Percentiles rank a stretch among this genome's conserved stretches.
Conservation (phyloP, 2,797 vertebrate species). For the Sebastes matsubarae region DNA sequence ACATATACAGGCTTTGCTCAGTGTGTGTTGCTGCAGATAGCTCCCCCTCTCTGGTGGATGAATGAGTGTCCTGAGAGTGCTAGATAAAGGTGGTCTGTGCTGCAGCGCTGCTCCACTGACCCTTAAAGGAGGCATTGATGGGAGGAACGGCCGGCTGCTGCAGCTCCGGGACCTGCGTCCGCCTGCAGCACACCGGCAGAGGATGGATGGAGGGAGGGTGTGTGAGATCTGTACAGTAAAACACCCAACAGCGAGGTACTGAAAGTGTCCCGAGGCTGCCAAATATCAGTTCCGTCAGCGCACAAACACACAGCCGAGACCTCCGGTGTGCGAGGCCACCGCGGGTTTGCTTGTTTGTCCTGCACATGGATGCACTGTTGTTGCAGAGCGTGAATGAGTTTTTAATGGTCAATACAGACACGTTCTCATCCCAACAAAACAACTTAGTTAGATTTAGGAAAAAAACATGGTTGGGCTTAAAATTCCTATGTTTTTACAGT, state of each 20-base stretch:
- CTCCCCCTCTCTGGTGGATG: constrained; percentile 71
- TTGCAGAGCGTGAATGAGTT: not conserved
- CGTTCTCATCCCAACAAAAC: not conserved
- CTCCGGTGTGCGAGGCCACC: constrained; percentile 26
- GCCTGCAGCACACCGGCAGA: constrained; percentile 15
- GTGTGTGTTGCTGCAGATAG: constrained; percentile 61
- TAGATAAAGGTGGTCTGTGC: constrained; percentile 85
- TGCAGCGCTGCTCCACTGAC: constrained; percentile 70
- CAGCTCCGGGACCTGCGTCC: constrained; percentile 28
- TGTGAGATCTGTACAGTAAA: constrained; percentile 13
- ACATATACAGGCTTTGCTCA: constrained; percentile 51
- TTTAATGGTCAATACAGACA: not conserved
- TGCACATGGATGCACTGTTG: not conserved
- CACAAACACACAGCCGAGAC: constrained; percentile 27
- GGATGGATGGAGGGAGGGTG: constrained; percentile 14
- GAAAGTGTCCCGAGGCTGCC: constrained; percentile 15
- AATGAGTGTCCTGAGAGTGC: constrained; percentile 80
- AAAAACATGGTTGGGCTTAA: too few relatives aligned
- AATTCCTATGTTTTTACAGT: too few relatives aligned
- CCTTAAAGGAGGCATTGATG: constrained; percentile 84
- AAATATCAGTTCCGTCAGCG: constrained; percentile 33
- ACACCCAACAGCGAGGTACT: constrained; percentile 12
- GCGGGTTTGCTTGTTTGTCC: not conserved
- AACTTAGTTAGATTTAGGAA: too few relatives aligned
- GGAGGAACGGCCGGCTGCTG: constrained; percentile 40